Conservation (phyloP, 2,113 vertebrate species). For the Puma concolor region DNA sequence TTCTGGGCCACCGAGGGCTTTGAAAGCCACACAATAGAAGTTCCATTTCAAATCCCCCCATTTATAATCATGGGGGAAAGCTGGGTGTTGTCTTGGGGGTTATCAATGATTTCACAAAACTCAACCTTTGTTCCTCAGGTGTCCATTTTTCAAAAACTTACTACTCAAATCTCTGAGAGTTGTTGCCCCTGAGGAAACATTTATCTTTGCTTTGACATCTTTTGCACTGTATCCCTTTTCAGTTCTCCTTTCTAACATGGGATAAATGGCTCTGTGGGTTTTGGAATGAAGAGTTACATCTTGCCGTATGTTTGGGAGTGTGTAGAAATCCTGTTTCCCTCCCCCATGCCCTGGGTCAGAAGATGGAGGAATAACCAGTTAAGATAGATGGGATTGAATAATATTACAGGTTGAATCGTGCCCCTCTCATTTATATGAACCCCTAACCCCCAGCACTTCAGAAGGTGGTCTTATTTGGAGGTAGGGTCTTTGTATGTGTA, state of each 20-base stretch:
- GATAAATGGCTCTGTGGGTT: slow-evolving; percentile 47
- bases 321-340: background rate
- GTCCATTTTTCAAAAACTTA: slow-evolving; percentile 63
- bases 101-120: slow-evolving; percentile 20
- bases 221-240: slow-evolving; percentile 15
- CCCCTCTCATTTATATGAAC: background rate
- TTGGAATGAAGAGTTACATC: background rate
- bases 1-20: slow-evolving; percentile 51
- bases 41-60: slow-evolving; percentile 58
- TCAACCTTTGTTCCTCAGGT: slow-evolving; percentile 46
- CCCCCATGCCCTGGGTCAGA: background rate
- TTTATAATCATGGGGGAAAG: slow-evolving; percentile 29
- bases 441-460: background rate
- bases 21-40: slow-evolving; percentile 58
- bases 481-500: too few relatives aligned
- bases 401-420: background rate
- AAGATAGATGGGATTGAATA: background rate
- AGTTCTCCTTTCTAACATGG: background rate
- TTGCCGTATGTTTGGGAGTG: background rate
- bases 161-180: slow-evolving; percentile 36
- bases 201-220: slow-evolving; percentile 49
- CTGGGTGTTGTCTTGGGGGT: background rate
- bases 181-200: slow-evolving; percentile 6
- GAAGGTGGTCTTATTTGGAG: background rate
- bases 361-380: background rate